Percentiles rank a stretch among this genome's conserved stretches.
Conservation (phyloP, 30 jellyfish, hydroid and myxozoan genomes). For the Aurelia sp. region DNA sequence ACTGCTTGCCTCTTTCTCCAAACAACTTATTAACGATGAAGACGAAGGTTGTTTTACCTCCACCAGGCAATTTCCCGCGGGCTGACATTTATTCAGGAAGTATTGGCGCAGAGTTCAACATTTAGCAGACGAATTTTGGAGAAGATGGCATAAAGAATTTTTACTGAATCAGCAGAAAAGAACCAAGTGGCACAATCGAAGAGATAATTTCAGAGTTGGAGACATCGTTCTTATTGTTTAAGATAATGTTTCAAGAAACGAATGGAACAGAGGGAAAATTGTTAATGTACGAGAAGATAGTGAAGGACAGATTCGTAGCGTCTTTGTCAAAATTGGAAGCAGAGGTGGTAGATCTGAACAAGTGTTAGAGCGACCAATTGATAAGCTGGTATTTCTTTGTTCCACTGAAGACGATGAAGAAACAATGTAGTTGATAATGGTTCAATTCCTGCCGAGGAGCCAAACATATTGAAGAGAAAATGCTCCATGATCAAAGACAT, state of each 20-base stretch:
- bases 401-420: slow-evolving; percentile 18
- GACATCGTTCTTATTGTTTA: slow-evolving; percentile 6
- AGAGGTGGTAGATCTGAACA: not conserved
- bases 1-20: too few species aligned
- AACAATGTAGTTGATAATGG: slow-evolving; percentile 1
- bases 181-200: too few species aligned
- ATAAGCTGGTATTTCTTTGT: slow-evolving; percentile 2
- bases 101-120: too few species aligned
- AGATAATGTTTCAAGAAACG: slow-evolving; percentile 39
- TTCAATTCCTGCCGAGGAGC: slow-evolving; percentile 38
- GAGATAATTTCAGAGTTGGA: not conserved
- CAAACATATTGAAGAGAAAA: slow-evolving; percentile 1
- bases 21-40: too few species aligned
- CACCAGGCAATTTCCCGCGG: too few species aligned
- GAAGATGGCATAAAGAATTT: too few species aligned
- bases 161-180: too few species aligned
- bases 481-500: not conserved
- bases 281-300: slow-evolving; percentile 31
- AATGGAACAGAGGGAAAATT: slow-evolving; percentile 24
- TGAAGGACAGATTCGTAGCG: slow-evolving; percentile 26
- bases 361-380: slow-evolving; percentile 10
- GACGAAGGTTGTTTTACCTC: too few species aligned
- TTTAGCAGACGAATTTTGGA: too few species aligned
- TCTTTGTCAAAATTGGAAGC: slow-evolving; percentile 3
- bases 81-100: too few species aligned